phyloP scores from a whole-genome alignment of 1,140 invertebrate genomes.

The Atta colombica region DNA sequence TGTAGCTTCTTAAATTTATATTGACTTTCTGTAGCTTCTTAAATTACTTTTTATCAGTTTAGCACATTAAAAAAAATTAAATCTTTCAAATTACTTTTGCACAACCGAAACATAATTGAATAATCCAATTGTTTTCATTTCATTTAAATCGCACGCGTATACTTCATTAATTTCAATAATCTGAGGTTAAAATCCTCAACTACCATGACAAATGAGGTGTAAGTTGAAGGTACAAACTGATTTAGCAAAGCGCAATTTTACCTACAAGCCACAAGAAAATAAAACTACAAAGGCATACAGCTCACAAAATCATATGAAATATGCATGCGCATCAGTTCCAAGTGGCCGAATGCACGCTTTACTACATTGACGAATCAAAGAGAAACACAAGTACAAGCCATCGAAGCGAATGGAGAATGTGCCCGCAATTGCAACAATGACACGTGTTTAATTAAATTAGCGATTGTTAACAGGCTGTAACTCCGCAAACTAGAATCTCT shows the following conservation, averaged over 20 bases:
- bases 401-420: slow-evolving; percentile 43
- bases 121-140: neutral
- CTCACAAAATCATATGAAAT: slow-evolving; percentile 18
- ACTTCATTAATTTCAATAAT: slow-evolving; percentile 18
- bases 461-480: slow-evolving; percentile 20
- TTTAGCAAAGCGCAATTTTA: slow-evolving; percentile 28
- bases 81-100: slow-evolving; percentile 7
- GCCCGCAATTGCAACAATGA: slow-evolving; percentile 17
- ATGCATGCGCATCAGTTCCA: slow-evolving; percentile 21
- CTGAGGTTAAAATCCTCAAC: slow-evolving; percentile 23
- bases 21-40: neutral
- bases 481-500: neutral
- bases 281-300: neutral
- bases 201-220: neutral
- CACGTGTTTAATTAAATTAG: slow-evolving; percentile 40
- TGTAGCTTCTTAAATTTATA: neutral
- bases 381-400: slow-evolving; percentile 35
- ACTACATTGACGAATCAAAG: slow-evolving; percentile 43
- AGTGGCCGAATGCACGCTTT: slow-evolving; percentile 5
- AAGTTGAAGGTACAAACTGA: neutral
- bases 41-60: neutral
- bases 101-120: neutral
- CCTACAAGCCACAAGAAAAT: neutral
- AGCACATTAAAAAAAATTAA: neutral
- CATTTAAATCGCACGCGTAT: neutral